Conservation (phyloP, 2,113 vertebrate genomes). For the Alligator sinensis region DNA sequence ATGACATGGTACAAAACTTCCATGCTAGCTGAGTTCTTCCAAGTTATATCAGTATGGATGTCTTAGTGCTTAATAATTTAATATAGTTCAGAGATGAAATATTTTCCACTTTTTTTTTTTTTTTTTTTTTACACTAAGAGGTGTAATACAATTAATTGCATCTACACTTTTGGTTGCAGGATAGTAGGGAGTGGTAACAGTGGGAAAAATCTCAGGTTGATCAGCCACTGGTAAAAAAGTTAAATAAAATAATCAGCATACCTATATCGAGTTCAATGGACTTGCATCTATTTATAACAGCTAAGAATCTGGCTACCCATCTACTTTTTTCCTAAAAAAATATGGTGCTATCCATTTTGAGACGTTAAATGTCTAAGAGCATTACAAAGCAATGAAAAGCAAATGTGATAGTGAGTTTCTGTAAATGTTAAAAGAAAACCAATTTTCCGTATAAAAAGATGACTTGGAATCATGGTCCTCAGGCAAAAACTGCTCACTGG, state of each 20-base stretch:
- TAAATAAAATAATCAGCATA: not conserved
- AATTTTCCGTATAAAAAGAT: not conserved
- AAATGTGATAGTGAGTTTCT: not conserved
- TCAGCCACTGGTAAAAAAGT: too few species aligned
- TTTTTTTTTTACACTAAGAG: not conserved
- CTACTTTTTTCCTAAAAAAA: not conserved
- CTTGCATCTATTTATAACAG: not conserved
- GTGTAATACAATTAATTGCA: not conserved
- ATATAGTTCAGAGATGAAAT: not conserved
- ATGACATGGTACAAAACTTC: fast-evolving
- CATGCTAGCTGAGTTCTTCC: not conserved
- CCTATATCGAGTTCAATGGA: not conserved
- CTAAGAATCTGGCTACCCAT: not conserved
- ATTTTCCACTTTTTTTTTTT: not conserved
- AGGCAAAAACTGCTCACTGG: not conserved
- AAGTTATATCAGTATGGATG: not conserved
- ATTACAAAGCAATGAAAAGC: too few species aligned
- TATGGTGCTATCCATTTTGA: too few species aligned
- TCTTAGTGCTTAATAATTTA: not conserved
- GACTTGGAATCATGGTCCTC: not conserved
- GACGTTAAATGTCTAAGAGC: too few species aligned
- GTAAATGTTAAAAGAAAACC: not conserved
- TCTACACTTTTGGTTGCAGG: not conserved
- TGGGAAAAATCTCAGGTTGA: too few species aligned
- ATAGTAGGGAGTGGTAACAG: too few species aligned